Conservation (phyloP, 1,140 invertebrate species). For the Trissolcus basalis region DNA sequence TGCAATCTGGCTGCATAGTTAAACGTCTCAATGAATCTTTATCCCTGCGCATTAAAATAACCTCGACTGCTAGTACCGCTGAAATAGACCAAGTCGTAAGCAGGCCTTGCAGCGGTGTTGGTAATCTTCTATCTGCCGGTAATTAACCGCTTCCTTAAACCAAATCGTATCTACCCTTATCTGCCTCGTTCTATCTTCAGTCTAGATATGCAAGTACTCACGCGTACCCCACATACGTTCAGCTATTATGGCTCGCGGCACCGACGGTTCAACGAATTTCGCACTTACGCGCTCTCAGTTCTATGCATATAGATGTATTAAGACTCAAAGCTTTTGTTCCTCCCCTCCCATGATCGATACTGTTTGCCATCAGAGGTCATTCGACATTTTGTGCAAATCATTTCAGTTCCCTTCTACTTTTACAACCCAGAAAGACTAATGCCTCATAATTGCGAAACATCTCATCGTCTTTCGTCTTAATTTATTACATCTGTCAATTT, state of each 20-base stretch:
- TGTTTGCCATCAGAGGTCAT: slow-evolving; percentile 7
- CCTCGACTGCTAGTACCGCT: slow-evolving; percentile 31
- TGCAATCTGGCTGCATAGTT: slow-evolving; percentile 36
- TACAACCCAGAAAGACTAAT: no score
- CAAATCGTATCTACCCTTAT: slow-evolving; percentile 66
- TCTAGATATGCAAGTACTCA: slow-evolving; percentile 46
- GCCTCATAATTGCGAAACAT: no score
- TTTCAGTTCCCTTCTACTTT: no score
- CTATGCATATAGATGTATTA: slow-evolving; percentile 32
- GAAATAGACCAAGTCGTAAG: slow-evolving; percentile 56
- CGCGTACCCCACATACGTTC: slow-evolving; percentile 48
- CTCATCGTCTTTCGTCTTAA: no score
- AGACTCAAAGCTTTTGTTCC: slow-evolving; percentile 22
- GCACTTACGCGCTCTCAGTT: slow-evolving; percentile 29
- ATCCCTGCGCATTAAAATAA: slow-evolving; percentile 49
- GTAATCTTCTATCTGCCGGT: slow-evolving; percentile 70
- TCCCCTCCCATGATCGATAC: slow-evolving; percentile 16
- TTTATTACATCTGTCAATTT: no score
- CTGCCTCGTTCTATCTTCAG: slow-evolving; percentile 50
- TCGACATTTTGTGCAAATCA: no score
- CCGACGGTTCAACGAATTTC: slow-evolving; percentile 54
- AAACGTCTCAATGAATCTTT: slow-evolving; percentile 54
- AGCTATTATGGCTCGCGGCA: slow-evolving; percentile 44
- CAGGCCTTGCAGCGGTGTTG: slow-evolving; percentile 54
- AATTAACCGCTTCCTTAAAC: slow-evolving; percentile 75